Conservation (phyloP, 2,888 invertebrate genomes). For the Aphodius granarius region DNA sequence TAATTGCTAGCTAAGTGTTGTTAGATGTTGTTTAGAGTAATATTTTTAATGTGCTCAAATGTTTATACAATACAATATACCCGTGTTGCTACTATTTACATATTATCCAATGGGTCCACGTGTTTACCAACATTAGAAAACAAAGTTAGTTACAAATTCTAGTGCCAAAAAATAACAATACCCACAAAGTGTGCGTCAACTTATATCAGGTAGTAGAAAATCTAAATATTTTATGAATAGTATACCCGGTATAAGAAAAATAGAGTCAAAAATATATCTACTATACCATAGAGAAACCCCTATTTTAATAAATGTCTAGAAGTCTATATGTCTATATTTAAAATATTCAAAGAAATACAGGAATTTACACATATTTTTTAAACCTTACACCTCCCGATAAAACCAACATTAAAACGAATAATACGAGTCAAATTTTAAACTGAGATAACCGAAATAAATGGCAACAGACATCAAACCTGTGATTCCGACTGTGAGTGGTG, state of each 20-base stretch:
- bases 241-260: not conserved
- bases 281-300: not conserved
- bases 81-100: not conserved
- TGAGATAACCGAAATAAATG: constrained; percentile 21
- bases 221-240: constrained; percentile 10
- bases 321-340: constrained; percentile 2
- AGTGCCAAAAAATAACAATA: constrained; percentile 9
- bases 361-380: constrained; percentile 3
- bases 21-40: not conserved
- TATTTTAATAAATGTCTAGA: constrained; percentile 7
- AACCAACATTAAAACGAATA: not conserved
- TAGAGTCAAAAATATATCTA: not conserved
- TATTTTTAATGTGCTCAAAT: constrained; percentile 5
- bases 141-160: constrained; percentile 9
- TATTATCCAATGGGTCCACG: constrained; percentile 7
- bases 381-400: not conserved
- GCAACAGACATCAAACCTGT: constrained; percentile 56
- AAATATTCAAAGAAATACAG: not conserved
- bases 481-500: constrained; percentile 59
- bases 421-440: not conserved
- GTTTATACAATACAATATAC: not conserved
- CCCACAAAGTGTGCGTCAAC: not conserved
- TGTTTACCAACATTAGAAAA: not conserved
- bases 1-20: not conserved
- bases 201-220: constrained; percentile 5